Base-by-base conservation (phyloP, 2,888 invertebrate species). In the Sinelater perroti region DNA sequence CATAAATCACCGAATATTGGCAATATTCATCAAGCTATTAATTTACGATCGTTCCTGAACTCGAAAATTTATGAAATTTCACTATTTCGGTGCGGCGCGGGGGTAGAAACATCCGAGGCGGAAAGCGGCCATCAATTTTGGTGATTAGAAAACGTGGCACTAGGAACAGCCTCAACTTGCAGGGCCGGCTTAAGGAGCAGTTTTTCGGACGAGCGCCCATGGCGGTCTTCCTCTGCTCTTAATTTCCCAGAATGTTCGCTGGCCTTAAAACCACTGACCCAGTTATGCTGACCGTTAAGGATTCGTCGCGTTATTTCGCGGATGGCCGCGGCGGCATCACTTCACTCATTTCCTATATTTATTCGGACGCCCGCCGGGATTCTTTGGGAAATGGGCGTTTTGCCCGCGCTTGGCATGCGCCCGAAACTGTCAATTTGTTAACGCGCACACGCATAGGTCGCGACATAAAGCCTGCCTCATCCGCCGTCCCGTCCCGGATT, bases 201-300 rank as follows among this genome's bases (percentile, higher is more conserved):
- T n/a, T n/a, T n/a, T n/a, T n/a, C n/a, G n/a, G n/a, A n/a, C n/a
- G n/a, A n/a, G n/a, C n/a, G n/a, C n/a, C n/a, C n/a, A n/a, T n/a
- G 7, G 14, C 11, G 40, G 13, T 16, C 24, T 40, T 24, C 13
- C 24, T 20, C 4, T 21, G 10, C 21, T 42, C 16, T 28, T 30
- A 28, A 44, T 17, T 18, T 11, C 1, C 2, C 44, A 44, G 16
- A n/a, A n/a, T n/a, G n/a, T n/a, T n/a, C 24, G 33, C 42, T 47
- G 52, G 53, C 57, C 57, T 57, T 57, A 57, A 52, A 36, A 57
- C 57, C 47, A 52, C 57, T 57, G 46, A 57, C 57, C 57, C 18
- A 47, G 52, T 57, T 57, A 52, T 57, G 57, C 47, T 52, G 42
- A 57, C 57, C 47, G 57, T 52, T 57, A 57, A 40, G 52, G 46